Evolutionary conservation across 2,888 invertebrate genomes (phyloP).

Genomic region (Drosophila merina): DNA sequence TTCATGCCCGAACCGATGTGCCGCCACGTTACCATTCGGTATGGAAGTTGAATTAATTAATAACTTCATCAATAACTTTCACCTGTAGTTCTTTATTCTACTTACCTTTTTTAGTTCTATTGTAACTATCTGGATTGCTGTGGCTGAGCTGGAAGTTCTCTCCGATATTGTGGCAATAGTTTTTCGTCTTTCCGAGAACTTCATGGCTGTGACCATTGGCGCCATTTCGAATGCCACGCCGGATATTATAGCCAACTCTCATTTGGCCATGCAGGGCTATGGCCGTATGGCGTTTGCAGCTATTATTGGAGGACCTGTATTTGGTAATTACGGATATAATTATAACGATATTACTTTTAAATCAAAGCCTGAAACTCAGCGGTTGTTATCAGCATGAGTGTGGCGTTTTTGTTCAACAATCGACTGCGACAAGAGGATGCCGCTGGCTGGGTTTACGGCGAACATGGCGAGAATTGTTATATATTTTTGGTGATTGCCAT

Average conservation of each 20-base stretch:
- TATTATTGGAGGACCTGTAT: slow-evolving; percentile 37
- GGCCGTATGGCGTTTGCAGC: slow-evolving; percentile 60
- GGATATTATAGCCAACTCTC: slow-evolving; percentile 50
- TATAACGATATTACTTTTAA: background rate
- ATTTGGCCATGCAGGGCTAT: slow-evolving; percentile 52
- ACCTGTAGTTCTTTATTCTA: slow-evolving; percentile 36
- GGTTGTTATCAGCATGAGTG: slow-evolving; percentile 37
- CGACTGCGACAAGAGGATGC: background rate
- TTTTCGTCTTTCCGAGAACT: slow-evolving; percentile 43
- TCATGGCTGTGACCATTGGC: slow-evolving; percentile 35
- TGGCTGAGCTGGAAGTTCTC: slow-evolving; percentile 51
- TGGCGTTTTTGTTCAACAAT: slow-evolving; percentile 27
- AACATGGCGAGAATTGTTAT: slow-evolving; percentile 36
- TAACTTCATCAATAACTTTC: background rate
- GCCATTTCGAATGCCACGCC: slow-evolving; percentile 31
- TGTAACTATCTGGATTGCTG: slow-evolving; percentile 31
- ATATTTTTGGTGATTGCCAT: slow-evolving; percentile 37
- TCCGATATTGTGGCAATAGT: slow-evolving; percentile 37
- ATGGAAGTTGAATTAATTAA: background rate
- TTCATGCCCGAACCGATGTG: slow-evolving; percentile 47
- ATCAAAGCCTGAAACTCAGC: slow-evolving; percentile 10
- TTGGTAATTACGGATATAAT: slow-evolving; percentile 26
- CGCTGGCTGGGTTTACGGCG: slow-evolving; percentile 37
- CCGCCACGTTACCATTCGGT: slow-evolving; percentile 54
- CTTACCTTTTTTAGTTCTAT: slow-evolving; percentile 36